A percentile compares a stretch with the other conserved stretches of the same genome.
Conservation (phyloP, 2,888 invertebrate genomes). For the Cosmopolites sordidus region DNA sequence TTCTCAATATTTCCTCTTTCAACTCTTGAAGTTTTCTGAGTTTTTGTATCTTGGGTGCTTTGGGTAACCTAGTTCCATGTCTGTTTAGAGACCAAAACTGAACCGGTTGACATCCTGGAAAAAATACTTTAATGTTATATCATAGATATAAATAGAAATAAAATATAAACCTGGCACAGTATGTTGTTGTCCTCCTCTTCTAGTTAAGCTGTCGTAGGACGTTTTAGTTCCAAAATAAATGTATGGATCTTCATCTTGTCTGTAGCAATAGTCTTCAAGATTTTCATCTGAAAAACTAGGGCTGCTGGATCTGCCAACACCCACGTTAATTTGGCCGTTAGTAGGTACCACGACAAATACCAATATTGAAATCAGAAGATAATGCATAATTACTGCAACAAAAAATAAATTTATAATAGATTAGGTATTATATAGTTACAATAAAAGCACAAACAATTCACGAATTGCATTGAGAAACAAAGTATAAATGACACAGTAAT, state of each 20-base stretch:
- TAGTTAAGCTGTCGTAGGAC: slow-evolving; percentile 57
- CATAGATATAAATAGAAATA: neutral
- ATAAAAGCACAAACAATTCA: too few relatives aligned
- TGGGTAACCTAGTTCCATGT: slow-evolving; percentile 67
- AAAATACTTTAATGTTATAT: neutral
- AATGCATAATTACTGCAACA: neutral
- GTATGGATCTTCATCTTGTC: slow-evolving; percentile 60
- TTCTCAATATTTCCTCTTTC: slow-evolving; percentile 59
- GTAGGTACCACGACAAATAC: neutral
- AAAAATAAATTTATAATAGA: too few relatives aligned
- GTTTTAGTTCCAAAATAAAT: slow-evolving; percentile 70
- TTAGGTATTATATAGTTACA: too few relatives aligned
- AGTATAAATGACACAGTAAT: too few relatives aligned
- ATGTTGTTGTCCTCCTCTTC: slow-evolving; percentile 57
- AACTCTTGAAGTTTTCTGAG: slow-evolving; percentile 57
- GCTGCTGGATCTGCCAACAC: slow-evolving; percentile 19
- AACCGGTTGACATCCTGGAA: slow-evolving; percentile 64
- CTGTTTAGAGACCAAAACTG: slow-evolving; percentile 70
- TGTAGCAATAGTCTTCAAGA: slow-evolving; percentile 59
- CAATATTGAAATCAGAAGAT: neutral
- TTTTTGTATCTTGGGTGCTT: slow-evolving; percentile 51
- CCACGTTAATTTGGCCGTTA: slow-evolving; percentile 17
- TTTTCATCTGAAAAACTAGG: slow-evolving; percentile 27
- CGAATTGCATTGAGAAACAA: too few relatives aligned
- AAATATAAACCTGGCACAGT: slow-evolving; percentile 57